phyloP scores from a whole-genome alignment of 2,797 vertebrate genomes.

The Tokudaia muenninki region DNA sequence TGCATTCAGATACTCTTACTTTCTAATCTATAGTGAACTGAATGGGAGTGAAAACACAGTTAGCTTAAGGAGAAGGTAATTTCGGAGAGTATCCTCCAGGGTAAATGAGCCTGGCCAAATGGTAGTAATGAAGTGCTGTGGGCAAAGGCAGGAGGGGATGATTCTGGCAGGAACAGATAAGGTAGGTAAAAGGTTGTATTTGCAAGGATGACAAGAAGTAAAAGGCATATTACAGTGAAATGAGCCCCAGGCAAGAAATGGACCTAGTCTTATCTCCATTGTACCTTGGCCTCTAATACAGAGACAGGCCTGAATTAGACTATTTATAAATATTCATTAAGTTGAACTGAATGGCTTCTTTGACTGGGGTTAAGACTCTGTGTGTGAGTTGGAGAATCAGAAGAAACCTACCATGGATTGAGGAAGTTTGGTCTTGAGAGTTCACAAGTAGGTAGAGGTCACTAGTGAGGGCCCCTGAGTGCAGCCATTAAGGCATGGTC shows the following conservation, averaged over 20 bases:
- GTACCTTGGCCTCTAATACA: background rate
- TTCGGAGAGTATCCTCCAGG: background rate
- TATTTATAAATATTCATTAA: background rate
- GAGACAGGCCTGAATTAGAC: background rate
- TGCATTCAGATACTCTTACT: background rate
- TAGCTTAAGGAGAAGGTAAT: background rate
- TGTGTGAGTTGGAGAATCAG: background rate
- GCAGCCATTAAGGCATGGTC: background rate
- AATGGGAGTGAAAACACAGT: background rate
- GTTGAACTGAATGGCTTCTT: background rate
- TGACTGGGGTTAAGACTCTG: background rate
- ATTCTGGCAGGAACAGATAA: background rate
- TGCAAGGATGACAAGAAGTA: background rate
- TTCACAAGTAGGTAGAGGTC: background rate
- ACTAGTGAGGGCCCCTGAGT: background rate
- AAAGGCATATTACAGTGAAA: background rate
- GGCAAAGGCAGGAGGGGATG: background rate
- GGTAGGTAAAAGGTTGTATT: background rate
- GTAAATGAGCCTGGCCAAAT: background rate
- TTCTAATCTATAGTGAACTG: background rate
- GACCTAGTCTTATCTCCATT: background rate
- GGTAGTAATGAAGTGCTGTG: background rate
- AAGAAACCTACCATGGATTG: background rate
- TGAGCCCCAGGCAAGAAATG: background rate
- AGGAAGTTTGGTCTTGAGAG: conserved; percentile 24